Percentiles rank a stretch among this genome's conserved stretches.
phyloP scores from a whole-genome alignment of 2,888 invertebrate species.

The Pollenia griseotomentosa region DNA sequence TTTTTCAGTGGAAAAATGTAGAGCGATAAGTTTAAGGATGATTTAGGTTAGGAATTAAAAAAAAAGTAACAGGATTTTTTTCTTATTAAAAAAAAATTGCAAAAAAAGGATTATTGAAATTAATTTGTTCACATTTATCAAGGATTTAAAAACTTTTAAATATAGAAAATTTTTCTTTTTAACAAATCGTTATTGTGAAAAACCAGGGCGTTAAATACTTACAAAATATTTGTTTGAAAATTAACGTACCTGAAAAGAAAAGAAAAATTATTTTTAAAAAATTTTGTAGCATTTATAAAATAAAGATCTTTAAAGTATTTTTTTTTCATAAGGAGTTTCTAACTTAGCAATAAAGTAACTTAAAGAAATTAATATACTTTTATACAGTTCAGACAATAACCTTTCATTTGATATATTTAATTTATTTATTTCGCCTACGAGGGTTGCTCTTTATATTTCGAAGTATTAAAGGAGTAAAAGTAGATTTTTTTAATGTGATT shows the following conservation, averaged over 20 bases:
- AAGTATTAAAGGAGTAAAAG: no score
- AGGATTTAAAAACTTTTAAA: background rate
- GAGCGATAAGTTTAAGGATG: background rate
- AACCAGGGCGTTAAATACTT: slow-evolving; percentile 25
- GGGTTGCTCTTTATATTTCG: no score
- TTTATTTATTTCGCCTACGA: no score
- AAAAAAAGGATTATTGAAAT: background rate
- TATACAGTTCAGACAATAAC: no score
- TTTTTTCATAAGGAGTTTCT: background rate
- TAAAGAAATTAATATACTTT: no score
- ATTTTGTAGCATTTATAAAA: background rate
- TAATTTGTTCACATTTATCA: slow-evolving; percentile 1
- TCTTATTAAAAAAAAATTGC: background rate
- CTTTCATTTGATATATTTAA: no score
- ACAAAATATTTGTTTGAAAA: background rate
- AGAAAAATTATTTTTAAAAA: background rate
- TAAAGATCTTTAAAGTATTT: background rate
- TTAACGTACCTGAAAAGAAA: slow-evolving; percentile 56
- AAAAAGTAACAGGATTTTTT: background rate
- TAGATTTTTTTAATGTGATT: no score
- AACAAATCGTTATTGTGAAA: no score
- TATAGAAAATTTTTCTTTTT: background rate
- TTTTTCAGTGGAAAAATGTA: background rate
- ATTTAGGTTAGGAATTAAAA: background rate
- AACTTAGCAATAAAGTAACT: no score